phyloP scores from a whole-genome alignment of 2,113 vertebrate species.

The Motacilla alba region DNA sequence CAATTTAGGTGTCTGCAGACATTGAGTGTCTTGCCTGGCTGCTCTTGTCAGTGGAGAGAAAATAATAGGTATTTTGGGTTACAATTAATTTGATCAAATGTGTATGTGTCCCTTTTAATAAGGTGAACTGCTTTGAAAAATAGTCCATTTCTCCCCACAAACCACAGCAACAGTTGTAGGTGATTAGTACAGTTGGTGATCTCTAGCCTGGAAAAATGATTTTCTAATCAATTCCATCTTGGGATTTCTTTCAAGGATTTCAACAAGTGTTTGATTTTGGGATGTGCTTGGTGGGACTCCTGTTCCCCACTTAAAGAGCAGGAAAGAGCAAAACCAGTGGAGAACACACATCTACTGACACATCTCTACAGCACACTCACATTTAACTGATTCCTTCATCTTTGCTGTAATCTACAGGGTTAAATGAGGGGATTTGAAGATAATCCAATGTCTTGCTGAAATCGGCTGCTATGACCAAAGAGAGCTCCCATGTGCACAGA shows the following conservation, averaged over 20 bases:
- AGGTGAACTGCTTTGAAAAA: background rate
- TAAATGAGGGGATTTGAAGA: background rate
- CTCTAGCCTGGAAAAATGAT: background rate
- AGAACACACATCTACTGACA: background rate
- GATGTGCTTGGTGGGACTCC: background rate
- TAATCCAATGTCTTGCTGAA: background rate
- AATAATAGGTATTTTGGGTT: background rate
- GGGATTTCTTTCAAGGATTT: background rate
- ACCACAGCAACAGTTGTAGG: background rate
- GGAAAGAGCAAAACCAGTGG: background rate
- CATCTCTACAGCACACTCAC: background rate
- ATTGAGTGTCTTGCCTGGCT: background rate
- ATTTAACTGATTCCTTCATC: background rate
- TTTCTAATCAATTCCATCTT: background rate
- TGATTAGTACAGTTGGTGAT: background rate
- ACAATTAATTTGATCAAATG: background rate
- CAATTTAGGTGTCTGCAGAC: background rate
- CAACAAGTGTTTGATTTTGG: background rate
- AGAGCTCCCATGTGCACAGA: fast-evolving
- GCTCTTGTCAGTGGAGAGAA: background rate
- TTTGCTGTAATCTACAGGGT: background rate
- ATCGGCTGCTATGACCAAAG: background rate
- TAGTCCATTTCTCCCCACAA: background rate
- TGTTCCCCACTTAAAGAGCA: background rate
- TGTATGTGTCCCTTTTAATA: background rate